phyloP scores from a whole-genome alignment of 1,140 invertebrate species.

The Leptinotarsa defecta region DNA sequence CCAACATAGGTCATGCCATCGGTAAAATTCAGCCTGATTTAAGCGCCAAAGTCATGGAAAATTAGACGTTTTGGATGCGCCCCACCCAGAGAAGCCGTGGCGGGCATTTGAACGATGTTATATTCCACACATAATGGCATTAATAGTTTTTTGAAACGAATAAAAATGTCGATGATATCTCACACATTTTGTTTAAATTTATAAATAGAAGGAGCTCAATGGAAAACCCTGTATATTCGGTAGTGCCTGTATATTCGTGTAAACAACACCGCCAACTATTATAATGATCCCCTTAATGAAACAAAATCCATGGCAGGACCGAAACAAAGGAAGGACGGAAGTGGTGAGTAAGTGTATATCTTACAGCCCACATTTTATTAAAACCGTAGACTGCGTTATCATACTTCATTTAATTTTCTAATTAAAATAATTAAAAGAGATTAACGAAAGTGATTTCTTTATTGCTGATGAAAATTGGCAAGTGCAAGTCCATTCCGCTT shows the following conservation, averaged over 20 bases:
- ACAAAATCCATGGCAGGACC: constrained; percentile 19
- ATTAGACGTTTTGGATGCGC: too few species aligned
- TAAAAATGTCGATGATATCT: too few species aligned
- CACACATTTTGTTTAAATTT: too few species aligned
- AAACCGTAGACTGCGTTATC: constrained; percentile 12
- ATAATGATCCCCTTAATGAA: constrained; percentile 11
- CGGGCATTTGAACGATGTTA: too few species aligned
- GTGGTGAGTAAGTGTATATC: constrained; percentile 20
- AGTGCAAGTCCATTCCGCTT: constrained; percentile 5
- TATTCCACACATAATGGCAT: too few species aligned
- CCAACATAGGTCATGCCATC: too few species aligned
- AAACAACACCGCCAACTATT: background rate
- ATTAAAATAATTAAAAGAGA: constrained; percentile 11
- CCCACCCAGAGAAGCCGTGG: too few species aligned
- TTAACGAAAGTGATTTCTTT: constrained; percentile 14
- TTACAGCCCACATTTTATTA: constrained; percentile 20
- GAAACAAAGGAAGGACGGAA: constrained; percentile 28
- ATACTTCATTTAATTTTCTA: constrained; percentile 19
- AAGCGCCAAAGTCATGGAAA: too few species aligned
- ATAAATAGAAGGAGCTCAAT: too few species aligned
- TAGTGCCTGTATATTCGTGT: too few species aligned
- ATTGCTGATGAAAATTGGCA: background rate
- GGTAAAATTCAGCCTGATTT: too few species aligned
- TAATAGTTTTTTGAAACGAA: too few species aligned
- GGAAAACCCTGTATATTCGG: background rate